These are phyloP conservation scores for Leptodactylus fallax DNA, from an alignment of 2,797 vertebrate genomes.

Conservation along the genomic window DNA sequence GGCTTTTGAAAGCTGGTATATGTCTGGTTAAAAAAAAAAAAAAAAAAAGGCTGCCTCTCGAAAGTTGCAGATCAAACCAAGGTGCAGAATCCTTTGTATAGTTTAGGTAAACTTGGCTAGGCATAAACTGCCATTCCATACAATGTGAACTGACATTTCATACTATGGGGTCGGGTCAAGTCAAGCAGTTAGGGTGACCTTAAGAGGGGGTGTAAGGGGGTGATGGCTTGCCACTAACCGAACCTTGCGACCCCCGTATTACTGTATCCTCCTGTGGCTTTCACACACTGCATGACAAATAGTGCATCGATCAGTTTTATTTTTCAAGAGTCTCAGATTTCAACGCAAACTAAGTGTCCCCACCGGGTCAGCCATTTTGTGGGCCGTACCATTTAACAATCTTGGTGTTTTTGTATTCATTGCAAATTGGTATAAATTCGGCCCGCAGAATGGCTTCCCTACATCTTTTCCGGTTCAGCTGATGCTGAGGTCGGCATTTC, in stretches of 20 bases:
- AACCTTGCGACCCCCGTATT: neutral
- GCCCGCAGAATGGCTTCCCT: neutral
- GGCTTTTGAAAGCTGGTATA: conserved; percentile 26
- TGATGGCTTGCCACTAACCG: neutral
- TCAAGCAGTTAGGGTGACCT: neutral
- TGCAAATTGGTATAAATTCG: neutral
- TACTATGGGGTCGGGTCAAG: neutral
- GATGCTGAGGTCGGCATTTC: neutral
- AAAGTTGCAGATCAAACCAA: neutral
- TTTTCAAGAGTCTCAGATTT: conserved; percentile 1
- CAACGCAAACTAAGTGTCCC: neutral
- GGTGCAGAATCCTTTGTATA: conserved; percentile 26
- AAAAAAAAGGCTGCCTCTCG: neutral
- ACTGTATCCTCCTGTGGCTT: neutral
- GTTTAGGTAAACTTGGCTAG: neutral
- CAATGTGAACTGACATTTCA: conserved; percentile 22
- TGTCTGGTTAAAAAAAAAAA: neutral
- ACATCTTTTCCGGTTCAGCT: neutral
- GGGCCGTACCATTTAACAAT: neutral
- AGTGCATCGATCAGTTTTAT: neutral
- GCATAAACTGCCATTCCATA: conserved; percentile 15
- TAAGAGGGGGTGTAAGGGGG: neutral
- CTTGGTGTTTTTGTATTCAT: neutral
- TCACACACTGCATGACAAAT: neutral
- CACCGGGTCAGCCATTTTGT: neutral